phyloP scores from a whole-genome alignment of 2,888 invertebrate species.

The Apodemia mormo region DNA sequence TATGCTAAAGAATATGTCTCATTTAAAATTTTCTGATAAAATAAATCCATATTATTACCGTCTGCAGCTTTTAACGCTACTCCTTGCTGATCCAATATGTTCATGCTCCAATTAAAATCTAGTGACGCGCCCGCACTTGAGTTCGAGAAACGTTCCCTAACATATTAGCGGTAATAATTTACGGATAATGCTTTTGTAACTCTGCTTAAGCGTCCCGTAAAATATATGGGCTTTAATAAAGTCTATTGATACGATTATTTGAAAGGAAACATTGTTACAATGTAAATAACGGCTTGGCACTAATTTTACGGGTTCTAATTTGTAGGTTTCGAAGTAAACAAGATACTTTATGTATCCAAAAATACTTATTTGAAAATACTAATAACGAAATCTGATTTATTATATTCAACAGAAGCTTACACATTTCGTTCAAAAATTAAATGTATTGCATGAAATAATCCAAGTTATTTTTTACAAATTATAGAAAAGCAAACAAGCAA shows the following conservation, averaged over 20 bases:
- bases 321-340: neutral
- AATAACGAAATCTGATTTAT: too few relatives aligned
- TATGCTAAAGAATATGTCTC: neutral
- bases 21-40: neutral
- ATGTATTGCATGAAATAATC: too few relatives aligned
- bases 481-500: too few relatives aligned
- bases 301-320: constrained; percentile 3
- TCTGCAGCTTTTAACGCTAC: constrained; percentile 3
- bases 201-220: constrained; percentile 62
- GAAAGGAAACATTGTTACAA: constrained; percentile 58
- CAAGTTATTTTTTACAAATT: too few relatives aligned
- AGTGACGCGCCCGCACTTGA: constrained; percentile 45
- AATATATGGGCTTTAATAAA: constrained; percentile 80
- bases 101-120: constrained; percentile 48
- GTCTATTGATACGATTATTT: constrained; percentile 73
- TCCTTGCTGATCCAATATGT: constrained; percentile 24
- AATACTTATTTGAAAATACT: neutral
- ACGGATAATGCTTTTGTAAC: constrained; percentile 73
- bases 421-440: too few relatives aligned
- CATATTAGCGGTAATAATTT: constrained; percentile 79
- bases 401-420: too few relatives aligned
- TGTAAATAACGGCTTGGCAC: constrained; percentile 6
- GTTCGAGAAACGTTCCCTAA: constrained; percentile 55
- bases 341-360: neutral
- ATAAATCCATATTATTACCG: neutral